Evolutionary conservation across 2,113 vertebrate genomes (phyloP), one percentile per base, ranked within the genome.

Genomic region (Pomatorhinus ruficollis): DNA sequence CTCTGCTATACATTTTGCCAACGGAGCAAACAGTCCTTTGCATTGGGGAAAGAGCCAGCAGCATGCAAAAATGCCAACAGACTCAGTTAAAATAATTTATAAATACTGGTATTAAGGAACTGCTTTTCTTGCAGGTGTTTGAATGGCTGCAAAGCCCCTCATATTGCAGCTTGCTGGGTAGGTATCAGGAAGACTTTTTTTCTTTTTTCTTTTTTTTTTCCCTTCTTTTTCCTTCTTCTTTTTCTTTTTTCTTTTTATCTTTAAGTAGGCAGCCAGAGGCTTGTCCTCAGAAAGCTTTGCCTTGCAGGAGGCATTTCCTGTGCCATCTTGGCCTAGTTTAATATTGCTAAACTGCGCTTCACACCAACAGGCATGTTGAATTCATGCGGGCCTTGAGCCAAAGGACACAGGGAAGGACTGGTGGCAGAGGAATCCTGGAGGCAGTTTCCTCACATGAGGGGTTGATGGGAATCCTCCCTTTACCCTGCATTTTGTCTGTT

Each of bases 341-440:
- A 31, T 11, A 6, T 65, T 83, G 20, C 15, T 80, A 50, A 65
- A 44, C 16, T 45, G 11, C 10, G 7, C 8, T 82, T 93, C 40
- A 69, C 1, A 0, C 12, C 35, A 56, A 5, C 4, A 44, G 20
- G 9, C 19, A 3, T 11, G 10, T 21, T 61, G 35, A 45, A 35
- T 60, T 76, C 21, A 28, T 8, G 4, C 7, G 4, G 8, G 37
- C 27, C 84, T 52, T 37, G 24, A 77, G 45, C 8, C 20, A n/a
- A n/a, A 33, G 44, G 27, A 40, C 74, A 25, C 20, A 24, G 27
- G n/a, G 22, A 16, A 81, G 44, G 6, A 80, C 16, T 44, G 24
- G n/a, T 33, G 56, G 45, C 9, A 11, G 47, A 82, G 59, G n/a
- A 78, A 25, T 9, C 35, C 22, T 54, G 65, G 61, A 69, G 37